Conservation (phyloP, 2,888 invertebrate genomes). For the Sinhomidia bicolor region DNA sequence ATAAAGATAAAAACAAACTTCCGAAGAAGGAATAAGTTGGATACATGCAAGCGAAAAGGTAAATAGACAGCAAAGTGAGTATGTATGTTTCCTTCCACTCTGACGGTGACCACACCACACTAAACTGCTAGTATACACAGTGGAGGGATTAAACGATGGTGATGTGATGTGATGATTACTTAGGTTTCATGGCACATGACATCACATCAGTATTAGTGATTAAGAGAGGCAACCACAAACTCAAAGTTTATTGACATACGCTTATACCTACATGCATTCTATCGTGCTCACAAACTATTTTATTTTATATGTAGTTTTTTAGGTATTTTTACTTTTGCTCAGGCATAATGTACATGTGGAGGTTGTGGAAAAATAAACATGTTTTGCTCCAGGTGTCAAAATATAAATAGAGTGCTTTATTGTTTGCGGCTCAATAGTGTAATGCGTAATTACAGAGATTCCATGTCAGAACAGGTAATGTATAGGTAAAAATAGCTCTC, state of each 20-base stretch:
- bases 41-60: too few species aligned
- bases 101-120: not conserved
- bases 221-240: slow-evolving; percentile 39
- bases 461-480: too few species aligned
- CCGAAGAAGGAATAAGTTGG: not conserved
- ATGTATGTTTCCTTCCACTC: not conserved
- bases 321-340: too few species aligned
- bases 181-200: slow-evolving; percentile 42
- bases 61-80: not conserved
- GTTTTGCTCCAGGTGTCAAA: slow-evolving; percentile 18
- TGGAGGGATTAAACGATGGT: not conserved
- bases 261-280: not conserved
- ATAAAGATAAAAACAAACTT: not conserved
- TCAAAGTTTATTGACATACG: slow-evolving; percentile 61
- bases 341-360: too few species aligned
- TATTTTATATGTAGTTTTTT: too few species aligned
- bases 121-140: not conserved
- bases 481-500: too few species aligned
- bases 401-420: too few species aligned
- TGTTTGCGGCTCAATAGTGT: too few species aligned
- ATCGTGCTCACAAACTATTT: too few species aligned
- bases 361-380: not conserved
- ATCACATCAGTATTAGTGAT: slow-evolving; percentile 35
- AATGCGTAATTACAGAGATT: too few species aligned
- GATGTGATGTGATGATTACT: slow-evolving; percentile 1